Evolutionary conservation across 2,113 vertebrate species (phyloP), one percentile per base, ranked within the genome.

Genomic region (Panthera leo): DNA sequence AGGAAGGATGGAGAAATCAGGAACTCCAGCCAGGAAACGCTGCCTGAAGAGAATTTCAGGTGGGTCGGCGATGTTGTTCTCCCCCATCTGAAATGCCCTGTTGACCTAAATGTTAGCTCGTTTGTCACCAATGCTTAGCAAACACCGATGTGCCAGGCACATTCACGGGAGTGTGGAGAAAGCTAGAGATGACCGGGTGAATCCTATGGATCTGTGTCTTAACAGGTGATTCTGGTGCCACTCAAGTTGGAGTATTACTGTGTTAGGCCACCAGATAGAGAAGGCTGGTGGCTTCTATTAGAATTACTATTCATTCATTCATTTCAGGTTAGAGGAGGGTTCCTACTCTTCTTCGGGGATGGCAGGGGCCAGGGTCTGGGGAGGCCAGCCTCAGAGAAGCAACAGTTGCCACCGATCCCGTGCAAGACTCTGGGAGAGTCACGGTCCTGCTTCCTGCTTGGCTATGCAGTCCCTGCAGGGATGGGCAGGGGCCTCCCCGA

Each of bases 391-490:
- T n/a, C 70, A 75, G 90, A 70, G 29, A 42, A 25, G 23, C 36
- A 4, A 19, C 16, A 27, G 39, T 34, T 27, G 79, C 42, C 25
- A 36, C 79, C 29, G 19, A 89, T 27, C n/a, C 25, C 7, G 21
- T 1, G 27, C 9, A 55, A 27, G 18, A 45, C 73, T 76, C 34
- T 6, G 39, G 39, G 90, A 27, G 31, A 82, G 34, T 18, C 12
- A 27, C 31, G 3, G 27, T 58, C 65, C 6, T 42, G 21, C 51
- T 89, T 71, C 63, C 53, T 82, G 16, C 3, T 83, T 48, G 90
- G 25, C 58, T 12, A 11, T 27, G 9, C 0, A 2, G 5, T 15
- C 25, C 27, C n/a, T 0, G 0, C 0, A 7, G 61, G 67, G 53
- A 25, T 6, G 10, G 70, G 51, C 39, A 55, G 65, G 14, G 23